Evolutionary conservation across 2,113 vertebrate species (phyloP).

Genomic region (Stomatorhinus ivindoensis): DNA sequence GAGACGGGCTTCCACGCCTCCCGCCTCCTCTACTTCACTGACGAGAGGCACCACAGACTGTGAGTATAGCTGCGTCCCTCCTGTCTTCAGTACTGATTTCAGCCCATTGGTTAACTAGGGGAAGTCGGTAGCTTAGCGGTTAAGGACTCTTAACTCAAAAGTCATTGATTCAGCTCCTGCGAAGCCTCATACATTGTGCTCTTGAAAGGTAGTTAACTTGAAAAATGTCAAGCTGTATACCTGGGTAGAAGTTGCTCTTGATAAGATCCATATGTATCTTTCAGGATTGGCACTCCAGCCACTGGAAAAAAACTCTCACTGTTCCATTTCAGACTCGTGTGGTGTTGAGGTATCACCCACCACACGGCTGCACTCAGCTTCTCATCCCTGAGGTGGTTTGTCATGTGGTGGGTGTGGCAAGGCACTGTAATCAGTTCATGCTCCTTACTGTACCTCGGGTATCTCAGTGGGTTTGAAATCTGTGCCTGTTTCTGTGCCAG

Average conservation of each 20-base stretch:
- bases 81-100: neutral
- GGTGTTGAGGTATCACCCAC: no score
- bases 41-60: slow-evolving; percentile 93
- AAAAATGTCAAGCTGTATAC: neutral
- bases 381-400: no score
- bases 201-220: neutral
- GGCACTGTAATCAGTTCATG: no score
- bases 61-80: slow-evolving; percentile 48
- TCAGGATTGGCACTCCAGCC: no score
- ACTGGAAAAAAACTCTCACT: no score
- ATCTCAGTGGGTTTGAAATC: neutral
- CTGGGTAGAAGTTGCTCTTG: neutral
- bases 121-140: neutral
- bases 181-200: neutral
- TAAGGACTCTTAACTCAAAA: neutral
- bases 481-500: neutral
- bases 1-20: slow-evolving; percentile 87
- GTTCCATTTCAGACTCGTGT: no score
- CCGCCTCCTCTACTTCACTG: slow-evolving; percentile 81
- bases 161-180: neutral
- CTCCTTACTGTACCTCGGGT: no score
- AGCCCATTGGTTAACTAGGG: neutral
- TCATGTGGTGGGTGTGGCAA: no score
- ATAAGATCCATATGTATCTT: neutral
- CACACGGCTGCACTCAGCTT: no score